Conservation (phyloP, 2,888 invertebrate species). For the Cyclophora punctaria region DNA sequence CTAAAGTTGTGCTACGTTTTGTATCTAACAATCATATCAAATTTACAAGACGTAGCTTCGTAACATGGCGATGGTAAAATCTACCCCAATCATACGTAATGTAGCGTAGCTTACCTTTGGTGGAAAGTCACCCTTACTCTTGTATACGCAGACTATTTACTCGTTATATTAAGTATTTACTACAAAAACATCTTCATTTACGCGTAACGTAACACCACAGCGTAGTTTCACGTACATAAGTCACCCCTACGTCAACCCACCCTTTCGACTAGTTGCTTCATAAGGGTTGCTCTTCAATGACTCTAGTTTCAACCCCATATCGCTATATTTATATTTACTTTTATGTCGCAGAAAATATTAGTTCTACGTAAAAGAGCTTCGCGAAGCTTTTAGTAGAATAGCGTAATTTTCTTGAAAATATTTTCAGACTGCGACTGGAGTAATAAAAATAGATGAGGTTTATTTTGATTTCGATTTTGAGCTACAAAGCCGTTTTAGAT, state of each 20-base stretch:
- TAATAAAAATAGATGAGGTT: background rate
- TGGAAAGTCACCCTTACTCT: no score
- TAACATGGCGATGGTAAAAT: no score
- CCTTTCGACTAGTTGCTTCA: constrained; percentile 21
- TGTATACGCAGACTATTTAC: no score
- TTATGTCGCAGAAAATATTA: constrained; percentile 10
- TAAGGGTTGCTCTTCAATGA: constrained; percentile 15
- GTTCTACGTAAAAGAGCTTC: constrained; percentile 5
- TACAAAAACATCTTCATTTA: no score
- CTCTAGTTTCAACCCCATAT: constrained; percentile 16
- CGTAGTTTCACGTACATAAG: constrained; percentile 14
- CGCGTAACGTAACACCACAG: no score
- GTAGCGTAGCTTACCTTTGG: no score
- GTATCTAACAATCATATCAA: no score
- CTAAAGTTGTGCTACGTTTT: no score
- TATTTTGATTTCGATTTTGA: background rate
- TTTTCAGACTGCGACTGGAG: constrained; percentile 1
- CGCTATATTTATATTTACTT: constrained; percentile 13
- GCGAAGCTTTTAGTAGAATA: constrained; percentile 6
- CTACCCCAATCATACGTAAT: no score
- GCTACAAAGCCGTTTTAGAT: no score
- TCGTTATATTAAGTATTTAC: no score
- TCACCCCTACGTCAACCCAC: constrained; percentile 17
- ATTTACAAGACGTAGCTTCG: no score
- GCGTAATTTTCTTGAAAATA: constrained; percentile 5